Conservation (phyloP, 2,888 invertebrate species). For the Chrysolina haemoptera region DNA sequence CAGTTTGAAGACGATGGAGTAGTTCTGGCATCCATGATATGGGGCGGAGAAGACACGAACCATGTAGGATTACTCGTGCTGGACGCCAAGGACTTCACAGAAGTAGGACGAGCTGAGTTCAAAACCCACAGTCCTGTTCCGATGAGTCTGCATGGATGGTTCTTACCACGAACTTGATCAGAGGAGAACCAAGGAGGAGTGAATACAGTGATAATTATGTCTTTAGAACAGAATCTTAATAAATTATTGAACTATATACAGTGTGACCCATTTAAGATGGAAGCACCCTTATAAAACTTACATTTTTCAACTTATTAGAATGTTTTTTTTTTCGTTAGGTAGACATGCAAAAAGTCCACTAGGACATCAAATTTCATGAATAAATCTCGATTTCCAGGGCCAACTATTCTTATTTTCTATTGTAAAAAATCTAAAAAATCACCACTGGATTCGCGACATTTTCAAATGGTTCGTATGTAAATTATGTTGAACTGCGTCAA, state of each 20-base stretch:
- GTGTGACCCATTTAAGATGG: too few species aligned
- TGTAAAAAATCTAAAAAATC: too few species aligned
- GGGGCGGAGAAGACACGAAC: constrained; percentile 76
- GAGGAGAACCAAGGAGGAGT: constrained; percentile 16
- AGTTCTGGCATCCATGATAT: constrained; percentile 80
- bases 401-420: too few species aligned
- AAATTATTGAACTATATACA: constrained; percentile 60
- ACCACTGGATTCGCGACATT: too few species aligned
- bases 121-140: constrained; percentile 82
- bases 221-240: constrained; percentile 50
- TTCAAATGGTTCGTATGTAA: too few species aligned
- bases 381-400: too few species aligned
- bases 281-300: too few species aligned
- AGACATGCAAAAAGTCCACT: too few species aligned
- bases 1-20: constrained; percentile 85
- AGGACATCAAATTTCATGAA: too few species aligned
- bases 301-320: too few species aligned
- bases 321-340: too few species aligned
- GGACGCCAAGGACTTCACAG: constrained; percentile 81
- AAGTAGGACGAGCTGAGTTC: constrained; percentile 84
- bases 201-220: constrained; percentile 48
- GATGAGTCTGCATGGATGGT: constrained; percentile 91
- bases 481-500: too few species aligned
- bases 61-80: constrained; percentile 82
- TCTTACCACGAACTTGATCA: constrained; percentile 61